Evolutionary conservation across 2,797 vertebrate species (phyloP).

Genomic region (Eleutherodactylus coqui): DNA sequence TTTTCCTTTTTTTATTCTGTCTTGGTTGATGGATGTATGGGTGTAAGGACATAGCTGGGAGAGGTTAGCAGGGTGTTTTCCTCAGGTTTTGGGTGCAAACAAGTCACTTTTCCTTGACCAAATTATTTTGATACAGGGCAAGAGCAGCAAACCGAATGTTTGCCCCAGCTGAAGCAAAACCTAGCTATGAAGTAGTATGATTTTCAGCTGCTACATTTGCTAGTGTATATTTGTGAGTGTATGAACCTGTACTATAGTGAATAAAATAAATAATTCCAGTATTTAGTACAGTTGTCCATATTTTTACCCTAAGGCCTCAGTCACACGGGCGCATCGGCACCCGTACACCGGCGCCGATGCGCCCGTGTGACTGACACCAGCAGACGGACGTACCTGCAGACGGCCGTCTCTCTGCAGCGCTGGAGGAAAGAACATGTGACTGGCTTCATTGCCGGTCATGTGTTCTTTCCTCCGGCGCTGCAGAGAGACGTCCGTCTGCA

Average conservation of each 20-base stretch:
- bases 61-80: not conserved
- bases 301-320: no score
- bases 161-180: not conserved
- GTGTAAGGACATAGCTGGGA: not conserved
- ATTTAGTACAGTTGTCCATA: not conserved
- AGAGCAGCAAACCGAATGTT: not conserved
- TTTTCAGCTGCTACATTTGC: not conserved
- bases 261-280: not conserved
- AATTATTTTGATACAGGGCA: not conserved
- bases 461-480: not conserved
- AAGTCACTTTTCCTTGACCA: not conserved
- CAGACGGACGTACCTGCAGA: no score
- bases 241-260: not conserved
- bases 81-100: not conserved
- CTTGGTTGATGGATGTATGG: not conserved
- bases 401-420: no score
- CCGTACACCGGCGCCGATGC: no score
- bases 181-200: not conserved
- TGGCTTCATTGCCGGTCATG: no score
- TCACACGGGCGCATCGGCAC: no score
- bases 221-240: not conserved
- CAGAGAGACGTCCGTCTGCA: no score
- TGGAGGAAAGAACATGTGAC: no score
- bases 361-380: no score
- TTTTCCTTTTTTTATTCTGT: not conserved